Evolutionary conservation across 2,113 vertebrate genomes (phyloP), one percentile per base, ranked within the genome.

Genomic region (Conger conger): DNA sequence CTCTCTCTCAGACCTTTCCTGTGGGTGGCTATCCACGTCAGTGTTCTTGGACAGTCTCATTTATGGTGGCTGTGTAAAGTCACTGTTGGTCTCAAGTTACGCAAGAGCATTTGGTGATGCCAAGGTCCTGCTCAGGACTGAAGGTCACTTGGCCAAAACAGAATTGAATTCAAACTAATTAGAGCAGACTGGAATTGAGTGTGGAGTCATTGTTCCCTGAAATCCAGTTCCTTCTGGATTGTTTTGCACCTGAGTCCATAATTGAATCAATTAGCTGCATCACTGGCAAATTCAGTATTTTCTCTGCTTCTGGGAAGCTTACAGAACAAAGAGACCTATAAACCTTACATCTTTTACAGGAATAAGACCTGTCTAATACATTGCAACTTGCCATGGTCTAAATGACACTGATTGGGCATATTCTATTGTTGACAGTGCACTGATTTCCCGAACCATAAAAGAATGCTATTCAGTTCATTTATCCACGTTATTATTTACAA

Each of bases 241-340:
- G 23, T 37, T 35, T 79, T 38, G 45, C 73, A 84, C 73, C 73
- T 40, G 50, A 37, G 35, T 40, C 76, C 83, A 42, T 57, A 84
- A 79, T 54, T 84, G 73, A 84, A 79, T 79, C 76, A 53, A 84
- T 84, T 79, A 84, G 35, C 20, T 35, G 30, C 27, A 36, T 38
- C 16, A 60, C 42, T 54, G 50, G 83, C 76, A 76, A n/a, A 30
- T 84, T 84, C 35, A 78, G 35, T 13, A 13, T 30, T 33, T 33
- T 6, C 68, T 11, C 1, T 73, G 68, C 68, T 33, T 73, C 68
- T 73, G 8, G n/a, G 68, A 73, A 73, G 68, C 7, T 5, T 73
- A 27, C 27, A 13, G 9, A 13, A 73, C n/a, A 68, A 68, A 27
- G 23, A 68, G 27, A 68, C 60, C 60, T n/a, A 73, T 30, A 73